A percentile compares a stretch with the other conserved stretches of the same genome.
phyloP scores from a whole-genome alignment of 2,888 invertebrate genomes.

The Hemaris fuciformis region DNA sequence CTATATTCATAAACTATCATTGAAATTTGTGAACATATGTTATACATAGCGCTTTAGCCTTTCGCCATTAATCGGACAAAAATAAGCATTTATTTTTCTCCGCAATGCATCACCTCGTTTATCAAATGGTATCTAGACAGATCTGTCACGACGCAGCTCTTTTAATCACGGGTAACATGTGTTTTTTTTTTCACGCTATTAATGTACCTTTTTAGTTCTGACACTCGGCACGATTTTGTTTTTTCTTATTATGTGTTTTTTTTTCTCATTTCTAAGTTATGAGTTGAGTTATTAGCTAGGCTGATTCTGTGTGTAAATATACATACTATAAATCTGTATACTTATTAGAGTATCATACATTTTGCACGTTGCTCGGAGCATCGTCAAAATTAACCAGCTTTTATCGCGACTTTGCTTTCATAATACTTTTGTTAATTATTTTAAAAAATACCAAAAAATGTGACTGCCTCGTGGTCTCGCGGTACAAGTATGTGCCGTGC shows the following conservation, averaged over 20 bases:
- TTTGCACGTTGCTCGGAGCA: too few species aligned
- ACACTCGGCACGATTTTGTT: neutral
- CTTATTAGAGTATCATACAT: too few species aligned
- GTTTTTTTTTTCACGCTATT: neutral
- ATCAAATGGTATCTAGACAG: slow-evolving; percentile 6
- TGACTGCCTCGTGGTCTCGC: too few species aligned
- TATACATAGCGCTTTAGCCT: too few species aligned
- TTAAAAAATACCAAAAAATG: too few species aligned
- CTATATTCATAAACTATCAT: neutral
- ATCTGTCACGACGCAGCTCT: slow-evolving; percentile 7
- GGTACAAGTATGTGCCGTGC: too few species aligned
- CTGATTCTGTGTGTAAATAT: too few species aligned
- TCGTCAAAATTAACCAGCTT: too few species aligned
- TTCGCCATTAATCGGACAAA: neutral
- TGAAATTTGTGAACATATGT: neutral
- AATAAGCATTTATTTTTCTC: neutral
- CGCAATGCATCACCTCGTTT: slow-evolving; percentile 1
- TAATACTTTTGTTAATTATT: too few species aligned
- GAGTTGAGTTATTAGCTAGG: too few species aligned
- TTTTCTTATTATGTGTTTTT: neutral
- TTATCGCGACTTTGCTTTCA: too few species aligned
- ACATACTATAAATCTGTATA: too few species aligned
- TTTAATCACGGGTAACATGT: slow-evolving; percentile 9
- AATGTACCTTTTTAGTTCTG: neutral
- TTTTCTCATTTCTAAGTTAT: neutral